A percentile compares a stretch with the other conserved stretches of the same genome.
phyloP scores from a whole-genome alignment of 2,888 invertebrate species.

The Tupiocoris notatus region DNA sequence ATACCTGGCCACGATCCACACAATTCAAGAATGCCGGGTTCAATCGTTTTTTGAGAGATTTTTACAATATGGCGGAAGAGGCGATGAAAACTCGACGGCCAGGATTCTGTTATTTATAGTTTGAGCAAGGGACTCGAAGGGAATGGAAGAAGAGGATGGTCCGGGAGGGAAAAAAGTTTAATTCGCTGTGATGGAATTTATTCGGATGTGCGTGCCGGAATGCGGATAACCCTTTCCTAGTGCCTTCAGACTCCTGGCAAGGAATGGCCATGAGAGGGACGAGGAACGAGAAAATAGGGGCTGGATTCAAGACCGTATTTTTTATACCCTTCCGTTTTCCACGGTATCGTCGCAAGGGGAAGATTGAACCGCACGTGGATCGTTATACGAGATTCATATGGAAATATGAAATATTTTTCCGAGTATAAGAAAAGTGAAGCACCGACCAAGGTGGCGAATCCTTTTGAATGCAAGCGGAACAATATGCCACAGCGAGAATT shows the following conservation, averaged over 20 bases:
- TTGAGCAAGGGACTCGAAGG: neutral
- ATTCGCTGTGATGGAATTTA: constrained; percentile 39
- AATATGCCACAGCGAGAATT: neutral
- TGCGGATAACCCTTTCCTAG: constrained; percentile 24
- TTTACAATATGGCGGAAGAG: constrained; percentile 18
- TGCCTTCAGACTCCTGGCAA: too few relatives aligned
- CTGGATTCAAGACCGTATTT: constrained; percentile 13
- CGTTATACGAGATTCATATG: neutral
- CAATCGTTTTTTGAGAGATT: neutral
- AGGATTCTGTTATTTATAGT: constrained; percentile 38
- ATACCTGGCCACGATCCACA: too few relatives aligned
- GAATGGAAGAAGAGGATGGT: neutral
- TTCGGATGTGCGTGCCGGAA: constrained; percentile 38
- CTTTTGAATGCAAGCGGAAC: neutral
- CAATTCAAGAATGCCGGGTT: too few relatives aligned
- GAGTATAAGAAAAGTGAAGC: neutral
- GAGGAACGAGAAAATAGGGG: neutral
- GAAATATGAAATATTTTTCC: neutral
- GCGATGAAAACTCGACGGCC: constrained; percentile 30
- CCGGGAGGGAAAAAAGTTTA: constrained; percentile 13
- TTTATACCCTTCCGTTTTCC: neutral
- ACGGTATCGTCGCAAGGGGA: neutral
- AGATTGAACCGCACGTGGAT: neutral
- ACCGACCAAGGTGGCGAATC: neutral
- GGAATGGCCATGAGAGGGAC: too few relatives aligned